These are phyloP conservation scores for Aplysia californica DNA, from an alignment of 1,140 invertebrate species.

Conservation along the genomic window DNA sequence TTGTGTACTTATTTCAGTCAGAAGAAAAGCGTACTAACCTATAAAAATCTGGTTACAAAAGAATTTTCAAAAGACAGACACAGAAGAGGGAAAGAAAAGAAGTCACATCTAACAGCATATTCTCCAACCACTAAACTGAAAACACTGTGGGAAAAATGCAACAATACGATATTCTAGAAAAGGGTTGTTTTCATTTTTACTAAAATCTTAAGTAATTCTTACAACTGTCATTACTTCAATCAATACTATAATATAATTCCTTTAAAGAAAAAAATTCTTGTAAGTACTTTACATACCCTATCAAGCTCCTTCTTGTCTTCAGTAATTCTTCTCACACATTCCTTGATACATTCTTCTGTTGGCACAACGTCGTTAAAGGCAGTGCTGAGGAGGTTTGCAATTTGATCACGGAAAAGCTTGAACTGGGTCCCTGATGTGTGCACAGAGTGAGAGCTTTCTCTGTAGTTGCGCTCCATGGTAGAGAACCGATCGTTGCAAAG, in stretches of 20 bases:
- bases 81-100: no score
- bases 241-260: not conserved
- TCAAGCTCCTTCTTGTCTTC: constrained; percentile 43
- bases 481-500: constrained; percentile 49
- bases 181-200: no score
- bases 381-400: constrained; percentile 58
- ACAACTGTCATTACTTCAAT: no score
- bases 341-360: constrained; percentile 61
- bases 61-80: no score
- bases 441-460: constrained; percentile 44
- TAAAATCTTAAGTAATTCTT: no score
- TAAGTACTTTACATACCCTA: constrained; percentile 43
- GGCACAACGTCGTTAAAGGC: constrained; percentile 40
- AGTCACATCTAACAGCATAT: no score
- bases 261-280: not conserved
- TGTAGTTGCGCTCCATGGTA: constrained; percentile 45
- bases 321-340: constrained; percentile 44
- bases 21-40: no score
- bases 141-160: no score
- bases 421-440: constrained; percentile 46
- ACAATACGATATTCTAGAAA: no score
- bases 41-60: no score
- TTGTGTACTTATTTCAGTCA: no score
- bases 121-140: no score
- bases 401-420: constrained; percentile 56